Percentiles rank a stretch among this genome's conserved stretches.
Conservation (phyloP, 37 sponge, comb jelly and placozoan genomes). For the Tethya wilhelma region DNA sequence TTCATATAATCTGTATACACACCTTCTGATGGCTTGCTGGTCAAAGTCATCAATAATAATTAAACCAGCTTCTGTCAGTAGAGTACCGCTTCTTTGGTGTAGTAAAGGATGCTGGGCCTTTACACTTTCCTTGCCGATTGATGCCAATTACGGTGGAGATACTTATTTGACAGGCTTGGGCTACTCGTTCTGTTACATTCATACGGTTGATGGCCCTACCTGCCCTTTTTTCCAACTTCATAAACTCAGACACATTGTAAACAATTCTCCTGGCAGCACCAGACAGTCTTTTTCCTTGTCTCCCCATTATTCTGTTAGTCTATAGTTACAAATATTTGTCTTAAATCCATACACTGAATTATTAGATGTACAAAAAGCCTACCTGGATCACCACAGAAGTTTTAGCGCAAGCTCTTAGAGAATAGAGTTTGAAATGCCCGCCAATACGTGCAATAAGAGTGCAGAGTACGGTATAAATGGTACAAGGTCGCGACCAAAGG, state of each 20-base stretch:
- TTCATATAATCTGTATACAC: background rate
- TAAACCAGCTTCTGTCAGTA: background rate
- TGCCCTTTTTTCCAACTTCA: background rate
- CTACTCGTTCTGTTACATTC: background rate
- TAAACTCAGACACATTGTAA: background rate
- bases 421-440: too few relatives aligned
- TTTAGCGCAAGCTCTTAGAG: too few relatives aligned
- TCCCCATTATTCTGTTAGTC: too few relatives aligned
- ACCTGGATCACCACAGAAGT: too few relatives aligned
- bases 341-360: too few relatives aligned
- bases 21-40: background rate
- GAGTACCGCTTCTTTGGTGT: background rate
- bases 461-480: too few relatives aligned
- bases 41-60: background rate
- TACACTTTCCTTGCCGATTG: background rate
- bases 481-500: too few relatives aligned
- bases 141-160: background rate
- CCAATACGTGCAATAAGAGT: too few relatives aligned
- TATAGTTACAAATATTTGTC: too few relatives aligned
- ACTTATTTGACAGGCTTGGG: background rate
- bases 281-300: background rate
- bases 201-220: background rate
- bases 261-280: background rate
- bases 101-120: background rate
- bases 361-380: too few relatives aligned